phyloP scores from a whole-genome alignment of 2,113 vertebrate genomes.

The Callospermophilus lateralis region DNA sequence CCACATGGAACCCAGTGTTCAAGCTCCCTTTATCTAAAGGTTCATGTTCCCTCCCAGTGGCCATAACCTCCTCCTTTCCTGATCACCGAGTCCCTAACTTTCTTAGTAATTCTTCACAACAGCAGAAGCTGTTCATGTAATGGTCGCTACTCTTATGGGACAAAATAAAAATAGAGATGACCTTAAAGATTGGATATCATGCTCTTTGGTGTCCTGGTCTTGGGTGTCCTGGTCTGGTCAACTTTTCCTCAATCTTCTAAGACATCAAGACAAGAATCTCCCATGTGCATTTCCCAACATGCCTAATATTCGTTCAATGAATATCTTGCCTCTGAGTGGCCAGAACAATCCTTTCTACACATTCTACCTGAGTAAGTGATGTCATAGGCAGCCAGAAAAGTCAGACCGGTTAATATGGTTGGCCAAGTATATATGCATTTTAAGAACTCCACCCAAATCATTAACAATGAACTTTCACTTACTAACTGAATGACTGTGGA shows the following conservation, averaged over 20 bases:
- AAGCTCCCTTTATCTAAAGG: neutral
- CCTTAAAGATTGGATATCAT: neutral
- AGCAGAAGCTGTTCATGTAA: neutral
- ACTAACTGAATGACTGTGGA: constrained; percentile 40
- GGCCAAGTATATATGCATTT: constrained; percentile 32
- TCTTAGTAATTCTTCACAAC: neutral
- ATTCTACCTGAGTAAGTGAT: neutral
- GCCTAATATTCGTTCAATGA: constrained; percentile 11
- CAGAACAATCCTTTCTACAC: neutral
- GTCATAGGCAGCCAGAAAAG: constrained; percentile 30
- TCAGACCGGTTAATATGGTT: neutral
- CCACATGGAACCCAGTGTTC: neutral
- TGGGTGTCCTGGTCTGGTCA: neutral
- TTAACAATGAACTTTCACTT: constrained; percentile 63
- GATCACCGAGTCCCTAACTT: neutral
- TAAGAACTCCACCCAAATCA: constrained; percentile 49
- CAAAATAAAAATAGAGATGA: neutral
- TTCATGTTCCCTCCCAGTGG: neutral
- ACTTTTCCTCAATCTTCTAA: neutral
- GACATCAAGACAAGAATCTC: neutral
- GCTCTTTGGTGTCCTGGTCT: neutral
- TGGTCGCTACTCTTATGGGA: neutral
- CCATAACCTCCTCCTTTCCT: neutral
- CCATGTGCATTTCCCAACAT: constrained; percentile 12
- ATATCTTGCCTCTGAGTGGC: neutral